phyloP scores from a whole-genome alignment of 2,113 vertebrate genomes.

The Hipposideros armiger region DNA sequence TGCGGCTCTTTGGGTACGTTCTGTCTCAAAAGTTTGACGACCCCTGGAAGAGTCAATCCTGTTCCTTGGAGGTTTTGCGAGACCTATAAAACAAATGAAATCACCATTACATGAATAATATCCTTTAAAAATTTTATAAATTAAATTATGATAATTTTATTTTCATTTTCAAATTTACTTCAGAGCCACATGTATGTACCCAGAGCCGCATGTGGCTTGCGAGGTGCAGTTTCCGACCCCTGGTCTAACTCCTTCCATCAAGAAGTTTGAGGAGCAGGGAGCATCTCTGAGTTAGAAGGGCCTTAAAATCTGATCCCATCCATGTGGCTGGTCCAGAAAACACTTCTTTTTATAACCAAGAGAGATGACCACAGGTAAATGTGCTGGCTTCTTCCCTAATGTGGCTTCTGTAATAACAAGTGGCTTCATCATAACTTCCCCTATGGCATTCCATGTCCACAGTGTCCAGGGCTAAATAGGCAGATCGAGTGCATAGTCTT shows the following conservation, averaged over 20 bases:
- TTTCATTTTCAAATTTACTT: too few species aligned
- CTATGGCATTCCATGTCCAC: not conserved
- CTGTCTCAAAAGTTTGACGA: too few species aligned
- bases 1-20: too few species aligned
- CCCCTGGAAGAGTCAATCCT: too few species aligned
- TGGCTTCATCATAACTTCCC: not conserved
- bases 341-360: not conserved
- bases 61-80: too few species aligned
- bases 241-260: not conserved
- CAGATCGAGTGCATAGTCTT: not conserved
- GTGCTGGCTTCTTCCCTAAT: not conserved
- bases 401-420: not conserved
- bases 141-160: too few species aligned
- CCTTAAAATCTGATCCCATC: not conserved
- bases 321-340: not conserved
- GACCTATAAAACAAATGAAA: too few species aligned
- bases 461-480: not conserved
- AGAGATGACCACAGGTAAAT: not conserved
- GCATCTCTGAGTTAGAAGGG: not conserved
- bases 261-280: not conserved
- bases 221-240: too few species aligned
- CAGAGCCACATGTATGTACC: too few species aligned
- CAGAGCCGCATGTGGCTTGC: too few species aligned
- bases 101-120: too few species aligned
- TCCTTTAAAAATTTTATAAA: too few species aligned